Percentiles rank a stretch among this genome's conserved stretches.
phyloP scores from a whole-genome alignment of 2,113 vertebrate genomes.

The Carollia perspicillata region DNA sequence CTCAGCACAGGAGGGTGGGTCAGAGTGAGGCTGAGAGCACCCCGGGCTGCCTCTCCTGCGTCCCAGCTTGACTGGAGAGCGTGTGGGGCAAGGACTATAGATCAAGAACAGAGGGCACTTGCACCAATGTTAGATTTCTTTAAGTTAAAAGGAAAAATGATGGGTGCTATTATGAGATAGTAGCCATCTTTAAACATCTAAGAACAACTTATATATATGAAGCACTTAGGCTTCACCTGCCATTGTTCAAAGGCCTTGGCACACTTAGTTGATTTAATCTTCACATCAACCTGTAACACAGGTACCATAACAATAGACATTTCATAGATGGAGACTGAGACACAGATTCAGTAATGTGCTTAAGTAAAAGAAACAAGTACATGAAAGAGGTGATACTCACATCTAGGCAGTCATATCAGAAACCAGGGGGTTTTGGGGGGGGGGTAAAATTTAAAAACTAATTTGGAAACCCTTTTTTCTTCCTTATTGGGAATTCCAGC shows the following conservation, averaged over 20 bases:
- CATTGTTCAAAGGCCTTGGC: neutral
- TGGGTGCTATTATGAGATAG: neutral
- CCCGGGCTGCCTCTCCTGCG: neutral
- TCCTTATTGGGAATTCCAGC: neutral
- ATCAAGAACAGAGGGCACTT: neutral
- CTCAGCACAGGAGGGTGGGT: neutral
- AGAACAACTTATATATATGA: neutral
- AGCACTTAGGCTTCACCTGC: neutral
- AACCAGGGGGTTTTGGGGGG: neutral
- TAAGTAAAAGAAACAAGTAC: neutral
- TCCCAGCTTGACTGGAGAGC: neutral
- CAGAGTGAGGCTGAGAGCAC: fast-evolving
- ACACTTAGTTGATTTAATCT: neutral
- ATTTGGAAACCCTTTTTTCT: neutral
- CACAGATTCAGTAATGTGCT: neutral
- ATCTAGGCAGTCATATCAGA: neutral
- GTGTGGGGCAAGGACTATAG: too few relatives aligned
- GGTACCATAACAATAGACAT: neutral
- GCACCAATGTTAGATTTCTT: neutral
- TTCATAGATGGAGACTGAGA: neutral
- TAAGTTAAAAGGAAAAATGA: neutral
- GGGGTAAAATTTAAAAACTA: neutral
- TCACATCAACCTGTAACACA: neutral
- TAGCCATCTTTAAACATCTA: neutral
- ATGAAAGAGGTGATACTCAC: neutral